phyloP scores from a whole-genome alignment of 2,888 invertebrate genomes.

The Epistrophe grossulariae region DNA sequence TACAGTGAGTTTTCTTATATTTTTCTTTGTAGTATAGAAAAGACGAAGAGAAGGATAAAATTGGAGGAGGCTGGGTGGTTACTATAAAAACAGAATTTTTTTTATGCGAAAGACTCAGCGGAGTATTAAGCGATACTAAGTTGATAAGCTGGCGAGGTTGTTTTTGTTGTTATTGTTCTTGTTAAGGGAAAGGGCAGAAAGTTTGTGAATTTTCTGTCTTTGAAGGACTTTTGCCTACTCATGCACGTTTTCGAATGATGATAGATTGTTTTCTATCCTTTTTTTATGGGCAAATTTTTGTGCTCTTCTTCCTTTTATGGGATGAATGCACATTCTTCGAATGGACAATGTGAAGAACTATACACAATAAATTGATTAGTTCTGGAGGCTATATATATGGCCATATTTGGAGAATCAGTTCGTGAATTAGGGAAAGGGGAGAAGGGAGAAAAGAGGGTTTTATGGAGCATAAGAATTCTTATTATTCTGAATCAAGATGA shows the following conservation, averaged over 20 bases:
- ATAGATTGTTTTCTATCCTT: slow-evolving; percentile 69
- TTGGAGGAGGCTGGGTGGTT: background rate
- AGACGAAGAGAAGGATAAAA: background rate
- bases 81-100: slow-evolving; percentile 35
- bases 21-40: slow-evolving; percentile 39
- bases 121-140: slow-evolving; percentile 65
- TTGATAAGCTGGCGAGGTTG: slow-evolving; percentile 61
- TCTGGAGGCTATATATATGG: background rate
- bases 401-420: background rate
- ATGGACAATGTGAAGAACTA: slow-evolving; percentile 58
- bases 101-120: slow-evolving; percentile 38
- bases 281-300: slow-evolving; percentile 43
- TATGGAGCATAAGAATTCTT: slow-evolving; percentile 31
- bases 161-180: slow-evolving; percentile 37
- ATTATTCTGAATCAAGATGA: slow-evolving; percentile 53
- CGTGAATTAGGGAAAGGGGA: background rate
- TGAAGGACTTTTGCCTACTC: slow-evolving; percentile 72
- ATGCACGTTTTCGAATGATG: slow-evolving; percentile 71
- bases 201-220: slow-evolving; percentile 55
- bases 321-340: slow-evolving; percentile 30
- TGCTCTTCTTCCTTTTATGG: slow-evolving; percentile 40
- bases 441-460: background rate
- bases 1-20: slow-evolving; percentile 51
- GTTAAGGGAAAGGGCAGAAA: background rate
- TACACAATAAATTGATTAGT: slow-evolving; percentile 62